phyloP scores from a whole-genome alignment of 92 coral and sea anemone genomes.

The Paragorgia papillata region DNA sequence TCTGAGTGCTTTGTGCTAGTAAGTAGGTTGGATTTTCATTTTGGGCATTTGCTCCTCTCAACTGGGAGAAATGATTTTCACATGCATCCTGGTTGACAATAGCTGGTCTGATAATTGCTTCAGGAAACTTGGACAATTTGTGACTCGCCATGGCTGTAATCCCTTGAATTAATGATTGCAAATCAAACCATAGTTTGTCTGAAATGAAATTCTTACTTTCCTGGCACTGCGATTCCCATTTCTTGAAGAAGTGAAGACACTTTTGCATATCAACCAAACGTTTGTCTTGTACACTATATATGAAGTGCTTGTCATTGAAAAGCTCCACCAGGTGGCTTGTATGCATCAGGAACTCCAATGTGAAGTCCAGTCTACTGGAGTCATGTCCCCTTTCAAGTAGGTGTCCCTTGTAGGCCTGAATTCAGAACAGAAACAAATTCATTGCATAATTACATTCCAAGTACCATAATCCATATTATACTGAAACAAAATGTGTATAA shows the following conservation, averaged over 20 bases:
- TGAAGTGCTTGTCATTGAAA: slow-evolving; percentile 37
- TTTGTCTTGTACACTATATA: slow-evolving; percentile 11
- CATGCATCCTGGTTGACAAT: slow-evolving; percentile 22
- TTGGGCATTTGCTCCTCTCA: slow-evolving; percentile 26
- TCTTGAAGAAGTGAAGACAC: slow-evolving; percentile 21
- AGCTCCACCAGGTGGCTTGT: slow-evolving; percentile 43
- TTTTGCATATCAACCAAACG: slow-evolving; percentile 16
- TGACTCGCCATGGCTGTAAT: slow-evolving; percentile 4
- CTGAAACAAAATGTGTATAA: neutral
- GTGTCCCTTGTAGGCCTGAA: slow-evolving; percentile 53
- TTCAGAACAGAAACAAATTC: neutral
- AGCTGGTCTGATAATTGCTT: slow-evolving; percentile 17
- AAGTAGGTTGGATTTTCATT: no score
- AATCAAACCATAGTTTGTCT: slow-evolving; percentile 56
- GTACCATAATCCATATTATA: neutral
- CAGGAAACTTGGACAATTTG: slow-evolving; percentile 19
- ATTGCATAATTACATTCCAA: neutral
- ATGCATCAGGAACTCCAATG: slow-evolving; percentile 35
- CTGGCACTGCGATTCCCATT: neutral
- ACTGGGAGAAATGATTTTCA: slow-evolving; percentile 32
- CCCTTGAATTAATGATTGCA: slow-evolving; percentile 48
- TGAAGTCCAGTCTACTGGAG: slow-evolving; percentile 41
- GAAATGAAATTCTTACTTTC: slow-evolving; percentile 44
- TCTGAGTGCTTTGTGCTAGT: slow-evolving; percentile 26
- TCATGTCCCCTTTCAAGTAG: slow-evolving; percentile 37